phyloP scores from a whole-genome alignment of 2,888 invertebrate genomes.

The Therioaphis trifolii region DNA sequence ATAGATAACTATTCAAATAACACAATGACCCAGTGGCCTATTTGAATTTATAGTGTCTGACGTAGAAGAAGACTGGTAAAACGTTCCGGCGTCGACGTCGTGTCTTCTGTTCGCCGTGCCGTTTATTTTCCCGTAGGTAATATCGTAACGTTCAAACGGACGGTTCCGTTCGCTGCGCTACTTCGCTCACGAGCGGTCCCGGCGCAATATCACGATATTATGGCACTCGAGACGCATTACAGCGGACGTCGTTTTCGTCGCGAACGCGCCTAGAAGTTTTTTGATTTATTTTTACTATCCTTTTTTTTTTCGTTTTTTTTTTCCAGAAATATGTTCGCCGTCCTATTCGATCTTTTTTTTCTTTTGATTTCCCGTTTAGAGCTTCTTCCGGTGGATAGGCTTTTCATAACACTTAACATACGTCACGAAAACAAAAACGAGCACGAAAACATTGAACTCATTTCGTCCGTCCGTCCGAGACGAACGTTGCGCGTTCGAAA shows the following conservation, averaged over 20 bases:
- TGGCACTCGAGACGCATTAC: not conserved
- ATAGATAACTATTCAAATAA: not conserved
- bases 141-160: not conserved
- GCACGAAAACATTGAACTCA: too few species aligned
- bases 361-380: too few species aligned
- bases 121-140: slow-evolving; percentile 13
- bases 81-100: not conserved
- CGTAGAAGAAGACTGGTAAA: not conserved
- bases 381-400: too few species aligned
- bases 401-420: too few species aligned
- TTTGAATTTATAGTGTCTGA: not conserved
- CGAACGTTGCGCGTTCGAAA: too few species aligned
- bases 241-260: not conserved
- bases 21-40: not conserved
- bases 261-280: not conserved
- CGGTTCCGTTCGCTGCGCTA: not conserved
- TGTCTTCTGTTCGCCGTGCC: not conserved
- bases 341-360: too few species aligned
- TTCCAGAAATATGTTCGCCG: too few species aligned
- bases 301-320: slow-evolving; percentile 5
- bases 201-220: too few species aligned
- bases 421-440: too few species aligned
- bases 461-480: too few species aligned
- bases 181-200: not conserved
- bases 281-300: not conserved